Conservation (phyloP, 2,797 vertebrate species). For the Lacerta viridis region DNA sequence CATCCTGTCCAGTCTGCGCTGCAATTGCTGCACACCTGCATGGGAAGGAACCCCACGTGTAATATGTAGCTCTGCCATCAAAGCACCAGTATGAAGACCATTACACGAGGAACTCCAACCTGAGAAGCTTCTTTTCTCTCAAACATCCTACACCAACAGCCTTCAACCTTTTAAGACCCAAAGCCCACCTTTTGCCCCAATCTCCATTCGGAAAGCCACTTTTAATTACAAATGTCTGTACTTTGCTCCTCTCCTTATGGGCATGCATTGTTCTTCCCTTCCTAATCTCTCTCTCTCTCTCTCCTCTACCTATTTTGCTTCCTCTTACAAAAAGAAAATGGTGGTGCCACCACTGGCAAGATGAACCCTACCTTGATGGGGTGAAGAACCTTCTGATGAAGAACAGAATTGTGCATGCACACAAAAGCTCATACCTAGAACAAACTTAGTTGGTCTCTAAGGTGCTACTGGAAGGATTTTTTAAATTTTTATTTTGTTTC, state of each 20-base stretch:
- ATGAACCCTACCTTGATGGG: not conserved
- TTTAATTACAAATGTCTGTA: not conserved
- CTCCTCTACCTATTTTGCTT: not conserved
- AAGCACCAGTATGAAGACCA: not conserved
- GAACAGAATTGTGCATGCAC: not conserved
- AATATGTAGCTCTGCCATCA: not conserved
- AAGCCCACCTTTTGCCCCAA: not conserved
- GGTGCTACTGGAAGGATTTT: too few species aligned
- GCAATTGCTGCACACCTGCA: not conserved
- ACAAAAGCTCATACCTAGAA: too few species aligned
- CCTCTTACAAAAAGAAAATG: not conserved
- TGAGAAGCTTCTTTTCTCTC: not conserved
- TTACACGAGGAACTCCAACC: not conserved
- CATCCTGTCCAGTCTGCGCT: not conserved
- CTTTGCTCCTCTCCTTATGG: not conserved
- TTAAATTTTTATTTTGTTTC: too few species aligned
- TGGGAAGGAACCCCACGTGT: not conserved
- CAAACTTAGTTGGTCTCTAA: too few species aligned
- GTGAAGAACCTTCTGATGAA: not conserved
- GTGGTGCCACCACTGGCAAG: too few species aligned
- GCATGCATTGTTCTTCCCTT: not conserved
- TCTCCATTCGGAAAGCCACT: not conserved
- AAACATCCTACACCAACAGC: not conserved
- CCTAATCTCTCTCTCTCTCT: not conserved
- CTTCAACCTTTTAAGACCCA: not conserved